Percentiles rank a stretch among this genome's conserved stretches.
Conservation (phyloP, 2,888 invertebrate genomes). For the Coenonympha glycerion region DNA sequence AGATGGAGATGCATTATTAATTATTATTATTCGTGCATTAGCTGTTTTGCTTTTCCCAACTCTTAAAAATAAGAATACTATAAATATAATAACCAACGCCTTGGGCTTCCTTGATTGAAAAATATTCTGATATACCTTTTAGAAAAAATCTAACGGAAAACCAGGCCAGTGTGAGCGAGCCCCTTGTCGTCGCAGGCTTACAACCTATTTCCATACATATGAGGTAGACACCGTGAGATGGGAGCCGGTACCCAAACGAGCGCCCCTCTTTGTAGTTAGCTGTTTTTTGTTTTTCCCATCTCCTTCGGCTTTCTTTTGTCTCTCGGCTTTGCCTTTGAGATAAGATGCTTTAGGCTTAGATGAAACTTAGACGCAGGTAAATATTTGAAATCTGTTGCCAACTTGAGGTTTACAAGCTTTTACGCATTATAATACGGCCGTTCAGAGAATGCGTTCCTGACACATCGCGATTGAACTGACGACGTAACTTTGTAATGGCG, state of each 20-base stretch:
- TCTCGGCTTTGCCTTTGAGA: conserved; percentile 22
- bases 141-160: neutral
- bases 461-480: no score
- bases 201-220: conserved; percentile 67
- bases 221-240: conserved; percentile 50
- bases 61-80: no score
- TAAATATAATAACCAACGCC: no score
- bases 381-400: conserved; percentile 11
- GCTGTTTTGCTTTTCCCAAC: no score
- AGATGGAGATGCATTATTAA: no score
- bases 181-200: conserved; percentile 37
- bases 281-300: conserved; percentile 33
- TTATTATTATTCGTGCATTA: no score
- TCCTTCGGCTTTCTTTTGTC: conserved; percentile 30
- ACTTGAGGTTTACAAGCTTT: neutral
- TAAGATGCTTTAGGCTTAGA: conserved; percentile 26
- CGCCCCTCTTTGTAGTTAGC: conserved; percentile 36
- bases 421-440: neutral
- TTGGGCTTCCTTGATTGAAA: no score
- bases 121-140: neutral
- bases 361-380: conserved; percentile 17
- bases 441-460: no score
- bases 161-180: conserved; percentile 19
- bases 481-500: no score
- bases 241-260: conserved; percentile 32